These are phyloP conservation scores for Nomada hirtipes DNA, from an alignment of 2,888 invertebrate genomes.

Conservation along the genomic window DNA sequence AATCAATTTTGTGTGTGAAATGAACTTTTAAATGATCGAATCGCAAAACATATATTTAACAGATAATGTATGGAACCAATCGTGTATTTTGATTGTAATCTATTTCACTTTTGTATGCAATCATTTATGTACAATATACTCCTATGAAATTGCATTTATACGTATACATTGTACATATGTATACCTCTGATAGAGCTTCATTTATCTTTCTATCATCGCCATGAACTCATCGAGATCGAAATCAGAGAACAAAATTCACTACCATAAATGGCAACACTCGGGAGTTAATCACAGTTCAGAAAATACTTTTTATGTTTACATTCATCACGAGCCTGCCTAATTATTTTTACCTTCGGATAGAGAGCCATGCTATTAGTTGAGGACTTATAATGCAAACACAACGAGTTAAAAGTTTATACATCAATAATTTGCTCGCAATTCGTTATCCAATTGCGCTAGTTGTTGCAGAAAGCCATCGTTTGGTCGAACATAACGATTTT, in stretches of 20 bases:
- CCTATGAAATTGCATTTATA: slow-evolving; percentile 17
- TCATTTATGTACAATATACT: slow-evolving; percentile 34
- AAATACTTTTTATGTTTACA: too few species aligned
- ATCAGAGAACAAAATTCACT: neutral
- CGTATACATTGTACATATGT: slow-evolving; percentile 1
- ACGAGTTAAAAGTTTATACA: slow-evolving; percentile 3
- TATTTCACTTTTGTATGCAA: slow-evolving; percentile 11
- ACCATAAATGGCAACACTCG: too few species aligned
- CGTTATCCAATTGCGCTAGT: slow-evolving; percentile 88
- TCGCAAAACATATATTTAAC: slow-evolving; percentile 5
- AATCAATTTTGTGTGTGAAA: neutral
- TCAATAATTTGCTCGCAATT: slow-evolving; percentile 76
- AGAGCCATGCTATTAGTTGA: too few species aligned
- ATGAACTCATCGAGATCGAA: neutral
- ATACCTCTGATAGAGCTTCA: neutral
- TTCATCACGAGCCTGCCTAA: neutral
- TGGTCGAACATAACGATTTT: slow-evolving; percentile 90
- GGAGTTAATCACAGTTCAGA: too few species aligned
- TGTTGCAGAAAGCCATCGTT: slow-evolving; percentile 93
- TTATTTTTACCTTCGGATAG: neutral
- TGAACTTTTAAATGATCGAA: slow-evolving; percentile 5
- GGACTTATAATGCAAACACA: too few species aligned
- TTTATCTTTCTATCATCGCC: neutral
- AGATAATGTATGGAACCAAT: neutral
- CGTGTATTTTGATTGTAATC: neutral